Evolutionary conservation across 2,113 vertebrate species (phyloP), one percentile per base, ranked within the genome.

Genomic region (Pontoporia blainvillei): DNA sequence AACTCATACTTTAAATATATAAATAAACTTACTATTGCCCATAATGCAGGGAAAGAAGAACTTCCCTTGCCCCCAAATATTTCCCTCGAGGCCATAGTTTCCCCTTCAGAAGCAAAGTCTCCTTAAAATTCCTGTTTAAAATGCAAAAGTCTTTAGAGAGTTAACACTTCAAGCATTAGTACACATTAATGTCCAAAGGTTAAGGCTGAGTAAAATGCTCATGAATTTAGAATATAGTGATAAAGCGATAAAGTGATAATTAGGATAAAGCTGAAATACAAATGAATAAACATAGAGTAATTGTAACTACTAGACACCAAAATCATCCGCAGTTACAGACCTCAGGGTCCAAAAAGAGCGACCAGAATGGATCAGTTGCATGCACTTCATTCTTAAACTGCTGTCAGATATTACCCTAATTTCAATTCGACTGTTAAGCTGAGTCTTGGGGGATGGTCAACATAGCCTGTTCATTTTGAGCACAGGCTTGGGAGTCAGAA

Each of bases 81-180:
- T 90, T 92, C 10, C 41, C 13, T 64, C 46, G n/a, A 90, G 52
- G 34, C 29, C 34, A 8, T 11, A 52, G 27, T 52, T 92, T 92
- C 44, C 73, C 9, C 7, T 59, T 95, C 10, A 90, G 57, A 86
- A 72, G 27, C 15, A 72, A 90, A 59, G 39, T 39, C 39, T 92
- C 59, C 13, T 82, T 82, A 92, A 94, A 75, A 73, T 69, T 59
- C 17, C 46, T 21, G 17, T 75, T 94, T 76, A 90, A 94, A 95
- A 95, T 73, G 52, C 39, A 54, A 61, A 91, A 34, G 20, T 78
- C 67, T 82, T 92, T 93, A 64, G 54, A 95, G 75, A 96, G 11
- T 78, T 54, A 90, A 59, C 46, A 87, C 9, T 90, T 95, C 27
- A 94, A 78, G 27, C 34, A 83, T 34, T 83, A 73, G 36, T 79